Base-by-base conservation (phyloP, 2,113 vertebrate species). In the Corydoras maculifer region DNA sequence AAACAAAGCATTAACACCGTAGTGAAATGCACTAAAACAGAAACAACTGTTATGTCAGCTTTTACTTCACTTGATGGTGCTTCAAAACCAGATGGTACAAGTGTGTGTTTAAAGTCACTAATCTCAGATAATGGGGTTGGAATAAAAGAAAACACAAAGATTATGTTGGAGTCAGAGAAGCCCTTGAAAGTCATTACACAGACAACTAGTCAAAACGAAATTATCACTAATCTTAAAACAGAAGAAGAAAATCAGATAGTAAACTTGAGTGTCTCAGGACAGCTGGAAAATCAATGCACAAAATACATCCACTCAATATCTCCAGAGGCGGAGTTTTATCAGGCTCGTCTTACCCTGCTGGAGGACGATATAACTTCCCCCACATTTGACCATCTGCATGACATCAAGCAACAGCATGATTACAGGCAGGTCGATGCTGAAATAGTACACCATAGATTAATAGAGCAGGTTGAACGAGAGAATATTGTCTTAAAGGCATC, bases 301-400 rank as follows among this genome's bases (percentile, higher is more conserved):
- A 72, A 73, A 61, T 70, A 48, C 81, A 76, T 79, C 60, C 80
- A 73, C 48, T 73, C 79, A 15, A 74, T 68, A 31, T 62, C 65
- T 53, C 68, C 79, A 76, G 80, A 64, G 72, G 58, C 67, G 66
- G 50, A 74, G 32, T 75, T 66, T 73, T 14, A 68, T 60, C 69
- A 55, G 69, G 86, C 83, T 88, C 78, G 78, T 84, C 75, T 88
- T 89, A 85, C 83, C 49, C 70, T 65, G 75, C 71, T 54, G 3
- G 68, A 69, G 68, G 18, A 25, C 35, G 73, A 69, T 75, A 79
- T 82, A 81, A 76, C 82, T 84, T 78, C 30, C n/a, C 70, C 74
- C 69, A 70, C 5, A 55, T 65, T 51, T 62, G 57, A 75, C 69
- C 58, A 67, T 72, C 65, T 68, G 63, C 57, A 66, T 58, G 68